phyloP scores from a whole-genome alignment of 2,888 invertebrate species.

The Scrobipalpa atriplicella region DNA sequence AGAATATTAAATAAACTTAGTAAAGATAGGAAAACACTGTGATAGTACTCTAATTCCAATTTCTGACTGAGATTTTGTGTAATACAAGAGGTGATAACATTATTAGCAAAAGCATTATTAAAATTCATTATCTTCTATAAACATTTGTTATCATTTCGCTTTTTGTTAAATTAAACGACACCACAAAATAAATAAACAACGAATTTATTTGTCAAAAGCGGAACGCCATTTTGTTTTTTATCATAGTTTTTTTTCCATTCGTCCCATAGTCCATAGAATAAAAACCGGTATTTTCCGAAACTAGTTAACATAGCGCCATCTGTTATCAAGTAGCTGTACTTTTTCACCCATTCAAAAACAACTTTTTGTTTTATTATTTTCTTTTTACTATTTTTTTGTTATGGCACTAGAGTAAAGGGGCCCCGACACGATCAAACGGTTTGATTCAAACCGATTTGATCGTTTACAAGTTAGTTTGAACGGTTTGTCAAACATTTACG shows the following conservation, averaged over 20 bases:
- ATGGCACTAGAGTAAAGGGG: too few species aligned
- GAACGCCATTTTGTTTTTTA: not conserved
- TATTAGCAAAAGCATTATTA: not conserved
- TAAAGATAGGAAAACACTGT: conserved; percentile 23
- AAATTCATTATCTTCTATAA: not conserved
- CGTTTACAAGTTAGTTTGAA: too few species aligned
- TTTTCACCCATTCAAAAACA: not conserved
- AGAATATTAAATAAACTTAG: conserved; percentile 26
- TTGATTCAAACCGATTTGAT: too few species aligned
- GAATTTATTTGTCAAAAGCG: not conserved
- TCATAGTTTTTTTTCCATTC: too few species aligned
- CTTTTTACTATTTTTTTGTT: too few species aligned
- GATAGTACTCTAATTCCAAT: not conserved
- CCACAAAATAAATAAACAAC: not conserved
- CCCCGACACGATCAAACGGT: too few species aligned
- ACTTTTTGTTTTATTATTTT: too few species aligned
- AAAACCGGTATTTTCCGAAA: not conserved
- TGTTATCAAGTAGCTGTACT: conserved; percentile 16
- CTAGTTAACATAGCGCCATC: not conserved
- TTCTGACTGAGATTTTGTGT: not conserved
- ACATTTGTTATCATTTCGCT: not conserved
- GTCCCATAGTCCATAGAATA: not conserved
- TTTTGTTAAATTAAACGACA: not conserved
- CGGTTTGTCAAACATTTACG: too few species aligned
- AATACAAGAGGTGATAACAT: not conserved